Evolutionary conservation across 2,888 invertebrate genomes (phyloP), one percentile per base, ranked within the genome.

Genomic region (Tuberolachnus salignus): DNA sequence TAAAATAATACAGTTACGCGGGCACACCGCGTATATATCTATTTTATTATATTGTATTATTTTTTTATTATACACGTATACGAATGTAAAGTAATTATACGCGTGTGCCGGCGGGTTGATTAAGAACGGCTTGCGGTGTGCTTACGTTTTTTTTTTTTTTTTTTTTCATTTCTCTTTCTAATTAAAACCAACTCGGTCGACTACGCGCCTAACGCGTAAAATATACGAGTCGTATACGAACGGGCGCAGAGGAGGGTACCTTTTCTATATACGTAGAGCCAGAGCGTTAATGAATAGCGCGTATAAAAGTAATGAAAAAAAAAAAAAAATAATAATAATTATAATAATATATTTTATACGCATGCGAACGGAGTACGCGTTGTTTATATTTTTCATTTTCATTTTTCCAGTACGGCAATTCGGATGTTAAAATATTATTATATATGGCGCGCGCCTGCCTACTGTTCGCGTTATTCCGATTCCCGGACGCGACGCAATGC

Each of bases 121-220:
- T 23, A 23, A 49, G 23, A 49, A 66, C 21, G 21, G 46, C 21
- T 46, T 34, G 16, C 26, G 46, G 14, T 49, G 13, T 23, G 6
- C 1, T n/a, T 14, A 6, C 21, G 55, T 57, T 9, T 53, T 16
- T 1, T 23, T 51, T 26, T 13, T 19, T 14, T 63, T 73, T 19
- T 19, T 14, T 63, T 73, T 73, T 34, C 6, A 4, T 34, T 51
- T 26, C 13, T 19, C 3, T 51, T 73, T 73, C 63, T 63, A 73
- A 73, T 73, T 73, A 73, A 73, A 71, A 73, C 14, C 63, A 63
- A 63, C 73, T 64, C 63, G 51, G 51, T 64, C 63, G 73, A 49
- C 61, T 55, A 21, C 69, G 53, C 42, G 16, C 59, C 59, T n/a
- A n/a, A 11, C 13, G n/a, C 34, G 34, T 34, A 34, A 3, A 3